Conservation (phyloP, 2,113 vertebrate genomes). For the Ceyx melanurus region DNA sequence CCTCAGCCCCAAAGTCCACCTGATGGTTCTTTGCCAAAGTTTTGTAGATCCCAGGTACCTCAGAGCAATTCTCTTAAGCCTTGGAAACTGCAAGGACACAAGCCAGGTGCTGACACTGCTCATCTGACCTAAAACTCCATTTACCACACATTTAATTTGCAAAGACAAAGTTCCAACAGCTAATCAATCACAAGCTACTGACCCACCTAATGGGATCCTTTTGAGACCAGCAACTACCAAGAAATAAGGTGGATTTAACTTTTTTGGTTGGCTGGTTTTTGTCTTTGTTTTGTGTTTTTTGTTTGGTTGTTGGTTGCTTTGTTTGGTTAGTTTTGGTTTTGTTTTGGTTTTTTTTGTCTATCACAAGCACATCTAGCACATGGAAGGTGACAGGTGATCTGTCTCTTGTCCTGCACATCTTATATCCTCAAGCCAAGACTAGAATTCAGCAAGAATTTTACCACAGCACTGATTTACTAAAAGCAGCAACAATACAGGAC, state of each 20-base stretch:
- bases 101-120: background rate
- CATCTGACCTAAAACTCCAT: background rate
- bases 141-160: background rate
- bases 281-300: too few species aligned
- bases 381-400: background rate
- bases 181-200: background rate
- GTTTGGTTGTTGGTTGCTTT: too few species aligned
- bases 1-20: background rate
- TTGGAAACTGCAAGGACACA: background rate
- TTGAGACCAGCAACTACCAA: background rate
- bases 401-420: background rate
- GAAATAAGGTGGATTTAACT: background rate
- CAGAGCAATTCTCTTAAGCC: background rate
- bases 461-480: background rate
- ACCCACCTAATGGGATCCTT: background rate
- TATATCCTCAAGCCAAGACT: background rate
- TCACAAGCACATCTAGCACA: background rate
- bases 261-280: too few species aligned
- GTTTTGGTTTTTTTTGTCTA: background rate
- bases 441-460: background rate
- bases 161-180: background rate
- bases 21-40: background rate
- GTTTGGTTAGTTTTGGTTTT: too few species aligned
- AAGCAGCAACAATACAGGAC: background rate
- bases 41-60: background rate